Base-by-base conservation (phyloP, 2,888 invertebrate species). In the Sinohyriopsis cumingii region DNA sequence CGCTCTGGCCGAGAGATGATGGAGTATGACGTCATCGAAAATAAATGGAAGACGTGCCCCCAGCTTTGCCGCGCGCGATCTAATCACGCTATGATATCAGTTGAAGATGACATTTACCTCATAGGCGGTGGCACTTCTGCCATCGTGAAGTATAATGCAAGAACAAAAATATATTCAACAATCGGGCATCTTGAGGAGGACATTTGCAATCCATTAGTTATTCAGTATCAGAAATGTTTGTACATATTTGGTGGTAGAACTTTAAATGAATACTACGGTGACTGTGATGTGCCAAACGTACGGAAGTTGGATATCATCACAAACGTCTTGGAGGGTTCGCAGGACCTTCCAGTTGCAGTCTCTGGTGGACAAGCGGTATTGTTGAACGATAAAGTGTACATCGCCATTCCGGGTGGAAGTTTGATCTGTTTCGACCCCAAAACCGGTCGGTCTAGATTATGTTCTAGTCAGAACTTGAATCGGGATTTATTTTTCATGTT, bases 181-280 rank as follows among this genome's bases (percentile, higher is more conserved):
- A 28, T 72, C 54, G 59, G 65, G 9, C n/a, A 28, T 60, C 67
- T 72, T 55, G 62, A 63, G 59, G 60, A 69, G 24, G 9, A 53
- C 22, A 68, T 69, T 28, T 66, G 57, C 53, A 59, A 55, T n/a
- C 54, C 60, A 33, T 63, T 69, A 0, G 55, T 20, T 20, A 62
- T 54, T 18, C 64, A 66, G 5, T 63, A 45, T 56, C 22, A 59
- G 5, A 62, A 72, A 28, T 60, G 56, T 25, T 55, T 72, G 9
- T 72, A 63, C 63, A 62, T 72, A 59, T 72, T 72, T 55, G 72
- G 72, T 5, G 72, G 72, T 56, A 66, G 69, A 63, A 69, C 63
- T 5, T 28, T 15, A 45, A 15, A 55, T 9, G 24, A 24, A 59
- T 45, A 45, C 3, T 12, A 15, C 45, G 15, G 3, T 45, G 15